Conservation (phyloP, 2,113 vertebrate genomes). For the Cheirogaleus medius region DNA sequence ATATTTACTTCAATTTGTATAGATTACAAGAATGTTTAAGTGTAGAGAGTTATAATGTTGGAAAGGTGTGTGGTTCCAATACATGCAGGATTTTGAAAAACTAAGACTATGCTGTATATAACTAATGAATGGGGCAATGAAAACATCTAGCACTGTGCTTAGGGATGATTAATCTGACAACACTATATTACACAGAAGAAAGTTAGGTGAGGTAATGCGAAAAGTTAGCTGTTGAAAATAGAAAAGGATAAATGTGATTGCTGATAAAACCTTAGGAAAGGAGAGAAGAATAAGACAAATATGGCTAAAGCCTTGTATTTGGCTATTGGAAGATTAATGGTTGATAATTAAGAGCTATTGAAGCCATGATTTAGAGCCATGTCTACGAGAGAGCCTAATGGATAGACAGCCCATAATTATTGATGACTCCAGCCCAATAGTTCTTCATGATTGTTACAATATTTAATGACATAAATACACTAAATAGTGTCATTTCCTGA, state of each 20-base stretch:
- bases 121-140: not conserved
- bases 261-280: not conserved
- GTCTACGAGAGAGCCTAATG: not conserved
- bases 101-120: not conserved
- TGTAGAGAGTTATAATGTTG: not conserved
- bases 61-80: accelerated
- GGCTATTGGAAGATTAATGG: not conserved
- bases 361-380: not conserved
- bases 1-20: not conserved
- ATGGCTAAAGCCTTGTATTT: not conserved
- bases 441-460: not conserved
- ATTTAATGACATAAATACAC: not conserved
- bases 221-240: not conserved
- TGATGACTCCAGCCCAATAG: not conserved
- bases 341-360: not conserved
- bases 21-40: not conserved
- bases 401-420: not conserved
- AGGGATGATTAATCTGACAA: not conserved
- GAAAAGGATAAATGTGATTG: not conserved
- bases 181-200: not conserved
- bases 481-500: not conserved
- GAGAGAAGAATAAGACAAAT: not conserved
- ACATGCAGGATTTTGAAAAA: not conserved
- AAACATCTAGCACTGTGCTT: not conserved
- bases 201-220: not conserved